Evolutionary conservation across 2,888 invertebrate genomes (phyloP).

Genomic region (Drosophila kanekoi): DNA sequence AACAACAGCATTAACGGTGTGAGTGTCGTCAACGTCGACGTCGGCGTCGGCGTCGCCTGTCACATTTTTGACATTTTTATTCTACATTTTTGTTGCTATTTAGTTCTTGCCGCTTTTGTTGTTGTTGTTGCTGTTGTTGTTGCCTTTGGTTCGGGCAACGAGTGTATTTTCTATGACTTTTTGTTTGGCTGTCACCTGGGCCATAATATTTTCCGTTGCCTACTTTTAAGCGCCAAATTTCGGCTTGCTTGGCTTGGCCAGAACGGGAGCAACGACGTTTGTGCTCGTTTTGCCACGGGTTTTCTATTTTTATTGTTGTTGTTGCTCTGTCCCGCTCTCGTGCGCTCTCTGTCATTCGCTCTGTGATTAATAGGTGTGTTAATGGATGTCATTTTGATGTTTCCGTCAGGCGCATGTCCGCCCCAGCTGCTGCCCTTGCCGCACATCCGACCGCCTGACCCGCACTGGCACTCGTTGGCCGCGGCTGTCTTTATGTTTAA

Average conservation of each 20-base stretch:
- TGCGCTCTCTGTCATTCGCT: conserved; percentile 26
- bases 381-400: conserved; percentile 84
- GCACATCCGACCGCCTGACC: background rate
- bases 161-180: conserved; percentile 63
- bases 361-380: conserved; percentile 84
- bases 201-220: conserved; percentile 67
- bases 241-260: conserved; percentile 8
- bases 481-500: conserved; percentile 71
- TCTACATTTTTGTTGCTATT: conserved; percentile 68
- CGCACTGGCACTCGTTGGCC: conserved; percentile 10
- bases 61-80: conserved; percentile 80
- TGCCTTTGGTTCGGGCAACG: conserved; percentile 23
- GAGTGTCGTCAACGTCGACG: conserved; percentile 46
- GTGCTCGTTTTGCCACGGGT: conserved; percentile 39
- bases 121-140: conserved; percentile 18
- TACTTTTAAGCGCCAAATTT: conserved; percentile 60
- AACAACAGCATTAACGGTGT: conserved; percentile 40
- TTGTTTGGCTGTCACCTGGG: conserved; percentile 71
- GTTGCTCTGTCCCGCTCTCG: conserved; percentile 13
- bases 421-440: background rate
- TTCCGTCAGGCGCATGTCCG: conserved; percentile 78
- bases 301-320: conserved; percentile 36
- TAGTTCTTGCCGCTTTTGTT: conserved; percentile 34
- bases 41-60: conserved; percentile 59
- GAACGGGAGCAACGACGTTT: conserved; percentile 37